Conservation (phyloP, 2,797 vertebrate genomes). For the Phoxinus dragarum region DNA sequence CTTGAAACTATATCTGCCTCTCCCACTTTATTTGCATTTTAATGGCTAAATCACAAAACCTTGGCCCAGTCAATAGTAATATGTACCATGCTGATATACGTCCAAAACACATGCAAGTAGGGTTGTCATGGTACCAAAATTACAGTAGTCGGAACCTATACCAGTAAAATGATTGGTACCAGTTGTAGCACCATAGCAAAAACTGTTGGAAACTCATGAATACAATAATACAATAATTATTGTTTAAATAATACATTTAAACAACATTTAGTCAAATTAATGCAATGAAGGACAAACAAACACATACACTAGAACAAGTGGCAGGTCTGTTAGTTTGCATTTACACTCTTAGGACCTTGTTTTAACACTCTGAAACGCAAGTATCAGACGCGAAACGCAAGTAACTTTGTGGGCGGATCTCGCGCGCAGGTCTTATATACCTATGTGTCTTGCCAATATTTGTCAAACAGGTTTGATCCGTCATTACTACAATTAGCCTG, state of each 20-base stretch:
- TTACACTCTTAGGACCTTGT: not conserved
- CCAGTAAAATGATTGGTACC: not conserved
- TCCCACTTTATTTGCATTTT: not conserved
- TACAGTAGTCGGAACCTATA: not conserved
- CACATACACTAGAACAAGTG: no score
- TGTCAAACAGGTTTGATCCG: no score
- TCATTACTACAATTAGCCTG: no score
- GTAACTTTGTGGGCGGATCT: no score
- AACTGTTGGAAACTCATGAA: not conserved
- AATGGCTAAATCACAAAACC: not conserved
- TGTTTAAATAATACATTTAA: not conserved
- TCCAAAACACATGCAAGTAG: not conserved
- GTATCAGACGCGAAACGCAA: no score
- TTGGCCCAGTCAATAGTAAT: not conserved
- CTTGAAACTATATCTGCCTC: not conserved
- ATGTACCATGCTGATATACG: not conserved
- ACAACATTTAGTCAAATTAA: no score
- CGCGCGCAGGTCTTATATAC: no score
- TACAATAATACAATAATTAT: no score
- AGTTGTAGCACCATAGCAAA: not conserved
- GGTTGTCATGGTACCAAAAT: not conserved
- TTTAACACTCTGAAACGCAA: no score
- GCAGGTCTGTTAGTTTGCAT: no score
- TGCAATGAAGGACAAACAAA: no score
- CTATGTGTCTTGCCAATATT: no score